Evolutionary conservation across 2,888 invertebrate species (phyloP), one percentile per base, ranked within the genome.

Genomic region (Ormyrus nitidulus): DNA sequence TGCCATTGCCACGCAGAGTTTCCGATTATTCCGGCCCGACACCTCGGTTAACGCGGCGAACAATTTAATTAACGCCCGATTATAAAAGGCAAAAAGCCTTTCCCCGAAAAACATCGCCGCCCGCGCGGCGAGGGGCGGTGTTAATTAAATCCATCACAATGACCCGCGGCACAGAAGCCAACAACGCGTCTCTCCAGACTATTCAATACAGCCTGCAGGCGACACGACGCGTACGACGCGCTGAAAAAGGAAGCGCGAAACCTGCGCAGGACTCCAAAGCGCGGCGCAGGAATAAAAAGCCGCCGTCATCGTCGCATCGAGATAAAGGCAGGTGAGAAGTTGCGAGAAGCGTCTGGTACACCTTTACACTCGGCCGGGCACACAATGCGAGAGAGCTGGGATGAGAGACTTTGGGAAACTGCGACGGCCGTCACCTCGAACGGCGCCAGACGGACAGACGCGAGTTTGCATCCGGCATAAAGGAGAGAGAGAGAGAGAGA

Each of bases 381-480:
- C 34, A 34, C 56, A 70, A 77, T 69, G 46, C 65, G 65, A 48
- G 64, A 69, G 48, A 70, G 51, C 13, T 13, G 13, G 58, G 70
- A 49, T 46, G 68, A 34, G 53, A 53, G 34, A 54, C 53, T 9
- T 7, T 54, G 46, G 53, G 53, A 77, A 71, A 70, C 65, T 46
- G 19, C 75, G 49, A 66, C 64, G 44, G 8, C n/a, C n/a, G 65
- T 54, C 34, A 34, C 34, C 34, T 34, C 34, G 34, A 34, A 34
- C 34, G 34, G 34, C 34, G 34, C 46, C 65, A 49, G 58, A 66
- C 44, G 61, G 66, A 78, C 64, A 66, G 51, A 80, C 81, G 77
- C 86, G 86, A 85, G 84, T 83, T 83, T 81, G 83, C 69, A 64
- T 69, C 69, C 48, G 6, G n/a, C 61, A 61, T 68, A 75, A 61